A percentile compares a stretch with the other conserved stretches of the same genome.
Evolutionary conservation across 2,888 invertebrate species (phyloP).

Genomic region (Ochropleura plecta): DNA sequence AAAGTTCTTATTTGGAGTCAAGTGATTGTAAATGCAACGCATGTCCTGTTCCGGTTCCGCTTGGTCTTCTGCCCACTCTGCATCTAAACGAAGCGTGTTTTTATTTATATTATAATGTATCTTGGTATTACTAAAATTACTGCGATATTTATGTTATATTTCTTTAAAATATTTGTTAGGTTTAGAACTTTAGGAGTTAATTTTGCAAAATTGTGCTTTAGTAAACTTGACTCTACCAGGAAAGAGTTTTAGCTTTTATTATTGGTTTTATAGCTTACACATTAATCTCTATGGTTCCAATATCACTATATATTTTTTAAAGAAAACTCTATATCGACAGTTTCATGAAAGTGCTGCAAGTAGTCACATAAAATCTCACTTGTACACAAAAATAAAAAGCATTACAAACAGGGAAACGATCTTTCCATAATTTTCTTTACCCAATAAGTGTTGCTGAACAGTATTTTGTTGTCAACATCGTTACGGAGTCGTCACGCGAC

Average conservation of each 20-base stretch:
- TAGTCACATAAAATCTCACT: not conserved
- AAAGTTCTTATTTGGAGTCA: not conserved
- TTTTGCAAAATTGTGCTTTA: not conserved
- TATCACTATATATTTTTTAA: no score
- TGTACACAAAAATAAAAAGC: constrained; percentile 11
- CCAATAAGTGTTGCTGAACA: constrained; percentile 55
- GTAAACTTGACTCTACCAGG: not conserved
- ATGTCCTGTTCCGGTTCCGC: constrained; percentile 38
- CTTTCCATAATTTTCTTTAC: constrained; percentile 48
- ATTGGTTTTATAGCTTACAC: no score
- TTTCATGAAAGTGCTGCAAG: not conserved
- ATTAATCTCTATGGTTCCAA: no score
- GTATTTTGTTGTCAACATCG: constrained; percentile 64
- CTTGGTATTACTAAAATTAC: not conserved
- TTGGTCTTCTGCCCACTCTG: constrained; percentile 23
- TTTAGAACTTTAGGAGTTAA: not conserved
- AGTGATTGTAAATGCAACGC: constrained; percentile 16
- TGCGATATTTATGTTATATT: not conserved
- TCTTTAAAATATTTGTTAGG: not conserved
- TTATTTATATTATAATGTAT: constrained; percentile 12
- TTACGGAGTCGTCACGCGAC: constrained; percentile 64
- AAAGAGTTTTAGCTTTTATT: not conserved
- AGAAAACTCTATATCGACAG: not conserved
- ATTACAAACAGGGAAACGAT: constrained; percentile 39
- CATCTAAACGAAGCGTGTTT: constrained; percentile 18